Conservation (phyloP, 2,797 vertebrate genomes). For the Euphonia xanthogaster region DNA sequence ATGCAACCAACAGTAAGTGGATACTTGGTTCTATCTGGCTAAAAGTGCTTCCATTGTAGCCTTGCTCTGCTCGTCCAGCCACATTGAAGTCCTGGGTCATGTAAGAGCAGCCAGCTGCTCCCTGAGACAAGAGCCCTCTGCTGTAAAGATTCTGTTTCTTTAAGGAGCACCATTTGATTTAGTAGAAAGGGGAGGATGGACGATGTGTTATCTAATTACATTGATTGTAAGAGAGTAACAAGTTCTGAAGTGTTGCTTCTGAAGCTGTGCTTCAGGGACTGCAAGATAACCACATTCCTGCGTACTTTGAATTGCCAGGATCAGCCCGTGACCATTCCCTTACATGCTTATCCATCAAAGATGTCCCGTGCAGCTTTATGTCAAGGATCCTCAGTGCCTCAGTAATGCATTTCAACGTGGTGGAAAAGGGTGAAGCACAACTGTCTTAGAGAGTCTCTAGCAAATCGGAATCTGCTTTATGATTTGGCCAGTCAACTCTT, state of each 20-base stretch:
- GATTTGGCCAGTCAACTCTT: not conserved
- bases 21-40: constrained; percentile 64
- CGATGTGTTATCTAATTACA: not conserved
- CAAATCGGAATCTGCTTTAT: not conserved
- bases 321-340: not conserved
- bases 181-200: not conserved
- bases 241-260: not conserved
- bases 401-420: not conserved
- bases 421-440: not conserved
- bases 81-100: not conserved
- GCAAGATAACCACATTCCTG: not conserved
- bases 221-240: not conserved
- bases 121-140: not conserved
- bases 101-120: not conserved
- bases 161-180: not conserved
- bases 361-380: not conserved
- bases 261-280: not conserved
- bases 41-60: not conserved
- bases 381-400: not conserved
- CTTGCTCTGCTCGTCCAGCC: constrained; percentile 5
- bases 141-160: not conserved
- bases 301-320: not conserved
- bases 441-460: not conserved
- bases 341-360: not conserved
- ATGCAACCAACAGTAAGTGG: constrained; percentile 99